phyloP scores from a whole-genome alignment of 2,797 vertebrate genomes.

The Hybognathus amarus region DNA sequence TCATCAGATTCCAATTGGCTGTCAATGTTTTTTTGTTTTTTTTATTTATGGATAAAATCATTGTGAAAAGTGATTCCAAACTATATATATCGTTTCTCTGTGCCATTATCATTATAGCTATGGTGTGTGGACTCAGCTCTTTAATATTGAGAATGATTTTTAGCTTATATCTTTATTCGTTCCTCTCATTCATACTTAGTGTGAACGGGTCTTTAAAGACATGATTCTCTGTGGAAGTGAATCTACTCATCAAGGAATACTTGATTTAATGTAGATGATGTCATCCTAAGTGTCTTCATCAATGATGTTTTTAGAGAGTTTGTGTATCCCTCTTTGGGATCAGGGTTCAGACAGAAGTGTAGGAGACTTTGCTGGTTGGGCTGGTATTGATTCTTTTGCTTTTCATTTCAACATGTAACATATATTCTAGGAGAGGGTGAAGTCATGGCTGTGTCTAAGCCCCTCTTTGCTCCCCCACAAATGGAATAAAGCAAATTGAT shows the following conservation, averaged over 20 bases:
- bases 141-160: too few species aligned
- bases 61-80: too few species aligned
- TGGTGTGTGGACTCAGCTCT: too few species aligned
- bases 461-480: constrained; percentile 13
- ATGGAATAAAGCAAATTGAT: constrained; percentile 51
- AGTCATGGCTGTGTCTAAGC: constrained; percentile 16
- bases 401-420: constrained; percentile 15
- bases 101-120: too few species aligned
- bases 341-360: background rate
- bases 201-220: background rate
- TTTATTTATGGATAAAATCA: too few species aligned
- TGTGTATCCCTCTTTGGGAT: background rate
- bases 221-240: background rate
- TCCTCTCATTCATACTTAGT: too few species aligned
- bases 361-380: constrained; percentile 1
- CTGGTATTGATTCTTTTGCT: background rate
- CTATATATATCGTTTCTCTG: too few species aligned
- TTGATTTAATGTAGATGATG: background rate
- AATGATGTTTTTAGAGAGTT: background rate
- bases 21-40: too few species aligned
- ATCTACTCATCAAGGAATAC: background rate
- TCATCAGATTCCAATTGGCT: too few species aligned
- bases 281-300: background rate
- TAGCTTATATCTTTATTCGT: too few species aligned
- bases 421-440: constrained; percentile 14